phyloP scores from a whole-genome alignment of 2,888 invertebrate genomes.

The Pemphredon lugubris region DNA sequence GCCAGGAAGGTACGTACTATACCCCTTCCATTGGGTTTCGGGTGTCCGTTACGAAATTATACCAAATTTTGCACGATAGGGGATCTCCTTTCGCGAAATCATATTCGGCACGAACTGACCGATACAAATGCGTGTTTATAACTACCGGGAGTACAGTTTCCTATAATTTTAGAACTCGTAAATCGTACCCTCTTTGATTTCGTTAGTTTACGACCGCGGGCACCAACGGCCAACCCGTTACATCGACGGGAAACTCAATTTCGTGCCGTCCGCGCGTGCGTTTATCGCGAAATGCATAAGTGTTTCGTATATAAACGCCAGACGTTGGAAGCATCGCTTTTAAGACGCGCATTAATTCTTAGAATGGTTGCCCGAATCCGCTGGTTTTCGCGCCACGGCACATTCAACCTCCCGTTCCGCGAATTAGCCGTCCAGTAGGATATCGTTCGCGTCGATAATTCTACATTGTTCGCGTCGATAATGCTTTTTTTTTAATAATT shows the following conservation, averaged over 20 bases:
- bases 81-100: constrained; percentile 5
- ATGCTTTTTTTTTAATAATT: too few species aligned
- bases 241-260: constrained; percentile 20
- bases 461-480: too few species aligned
- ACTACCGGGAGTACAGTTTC: constrained; percentile 31
- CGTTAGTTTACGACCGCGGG: constrained; percentile 49
- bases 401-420: neutral
- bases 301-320: neutral
- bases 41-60: too few species aligned
- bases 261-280: neutral
- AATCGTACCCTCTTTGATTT: constrained; percentile 56
- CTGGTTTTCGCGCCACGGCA: neutral
- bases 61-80: too few species aligned
- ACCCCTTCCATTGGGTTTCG: too few species aligned
- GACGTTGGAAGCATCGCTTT: neutral
- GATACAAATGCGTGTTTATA: constrained; percentile 17
- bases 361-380: neutral
- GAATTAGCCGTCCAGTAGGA: neutral
- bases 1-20: neutral
- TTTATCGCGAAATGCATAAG: neutral
- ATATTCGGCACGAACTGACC: constrained; percentile 18
- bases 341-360: neutral
- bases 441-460: neutral
- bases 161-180: constrained; percentile 61
- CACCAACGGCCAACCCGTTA: neutral